Evolutionary conservation across 2,797 vertebrate species (phyloP), one percentile per base, ranked within the genome.

Genomic region (Rhynchotus rufescens): DNA sequence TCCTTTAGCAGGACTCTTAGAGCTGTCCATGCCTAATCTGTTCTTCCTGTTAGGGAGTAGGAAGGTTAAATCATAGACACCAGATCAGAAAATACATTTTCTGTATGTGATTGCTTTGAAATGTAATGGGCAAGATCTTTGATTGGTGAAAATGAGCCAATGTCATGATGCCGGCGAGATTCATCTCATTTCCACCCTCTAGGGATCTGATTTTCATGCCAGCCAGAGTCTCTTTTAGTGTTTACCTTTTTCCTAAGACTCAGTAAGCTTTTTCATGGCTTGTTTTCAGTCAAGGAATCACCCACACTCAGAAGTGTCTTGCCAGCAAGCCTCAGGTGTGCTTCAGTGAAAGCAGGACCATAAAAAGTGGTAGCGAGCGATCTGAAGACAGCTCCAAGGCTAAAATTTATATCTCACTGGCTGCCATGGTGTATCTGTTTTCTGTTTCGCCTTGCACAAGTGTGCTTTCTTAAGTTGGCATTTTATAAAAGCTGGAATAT

Each of bases 301-400:
- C 76, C 49, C 79, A 6, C 52, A 32, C 65, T n/a, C 30, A 4
- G 30, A 59, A 73, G 23, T 51, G 38, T 49, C 78, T 26, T 86
- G 61, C 90, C 92, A 94, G 71, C 25, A 38, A 26, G 20, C 32
- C 76, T 93, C 94, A 86, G 86, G 92, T 94, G 76, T 45, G 38
- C 86, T 75, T 69, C 84, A 74, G 76, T 3, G 59, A 84, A 84
- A 93, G 68, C 81, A 86, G 79, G 32, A 40, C 40, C 65, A 11
- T 74, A 84, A 89, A 68, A 94, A 87, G 81, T 85, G 88, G 86
- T 75, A 40, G 44, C 61, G 76, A 94, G 88, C 45, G 86, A 86
- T 28, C 76, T 78, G 94, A 85, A 90, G 93, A 95, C 90, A 93
- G 86, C 89, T 93, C 90, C 86, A 88, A 61, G 54, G 30, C 59